phyloP scores from a whole-genome alignment of 2,888 invertebrate genomes.

The Drosophila birchii region DNA sequence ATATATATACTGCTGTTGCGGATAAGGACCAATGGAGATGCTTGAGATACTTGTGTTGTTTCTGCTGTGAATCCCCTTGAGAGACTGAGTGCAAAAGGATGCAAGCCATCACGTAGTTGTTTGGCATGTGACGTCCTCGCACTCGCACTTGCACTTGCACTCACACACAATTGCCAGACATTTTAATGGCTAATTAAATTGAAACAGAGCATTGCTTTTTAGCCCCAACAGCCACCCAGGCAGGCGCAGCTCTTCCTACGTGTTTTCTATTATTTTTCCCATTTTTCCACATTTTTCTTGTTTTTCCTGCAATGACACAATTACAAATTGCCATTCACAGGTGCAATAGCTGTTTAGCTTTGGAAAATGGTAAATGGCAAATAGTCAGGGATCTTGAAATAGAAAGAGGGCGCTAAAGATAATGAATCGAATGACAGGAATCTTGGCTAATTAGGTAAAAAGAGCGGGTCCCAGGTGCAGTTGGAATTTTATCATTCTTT shows the following conservation, averaged over 20 bases:
- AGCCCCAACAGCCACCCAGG: constrained; percentile 20
- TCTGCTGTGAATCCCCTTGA: constrained; percentile 20
- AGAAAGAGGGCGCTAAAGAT: constrained; percentile 40
- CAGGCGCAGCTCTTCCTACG: constrained; percentile 10
- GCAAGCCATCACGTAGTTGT: constrained; percentile 43
- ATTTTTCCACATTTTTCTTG: background rate
- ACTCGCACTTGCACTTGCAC: constrained; percentile 42
- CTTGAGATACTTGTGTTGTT: constrained; percentile 23
- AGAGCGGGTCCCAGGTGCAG: constrained; percentile 18
- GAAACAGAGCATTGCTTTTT: constrained; percentile 59
- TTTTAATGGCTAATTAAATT: constrained; percentile 79
- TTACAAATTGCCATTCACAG: constrained; percentile 79
- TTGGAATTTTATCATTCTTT: constrained; percentile 1
- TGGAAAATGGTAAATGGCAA: constrained; percentile 34
- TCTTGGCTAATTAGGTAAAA: constrained; percentile 21
- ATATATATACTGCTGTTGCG: constrained; percentile 2
- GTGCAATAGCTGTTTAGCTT: constrained; percentile 44
- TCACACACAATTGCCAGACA: constrained; percentile 38
- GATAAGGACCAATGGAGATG: constrained; percentile 30
- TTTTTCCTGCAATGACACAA: constrained; percentile 65
- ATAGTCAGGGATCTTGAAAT: constrained; percentile 19
- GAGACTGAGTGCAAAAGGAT: constrained; percentile 38
- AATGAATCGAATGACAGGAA: constrained; percentile 41
- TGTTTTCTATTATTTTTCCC: constrained; percentile 6
- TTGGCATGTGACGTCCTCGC: constrained; percentile 74